Base-by-base conservation (phyloP, 2,113 vertebrate species). In the Dascyllus trimaculatus region DNA sequence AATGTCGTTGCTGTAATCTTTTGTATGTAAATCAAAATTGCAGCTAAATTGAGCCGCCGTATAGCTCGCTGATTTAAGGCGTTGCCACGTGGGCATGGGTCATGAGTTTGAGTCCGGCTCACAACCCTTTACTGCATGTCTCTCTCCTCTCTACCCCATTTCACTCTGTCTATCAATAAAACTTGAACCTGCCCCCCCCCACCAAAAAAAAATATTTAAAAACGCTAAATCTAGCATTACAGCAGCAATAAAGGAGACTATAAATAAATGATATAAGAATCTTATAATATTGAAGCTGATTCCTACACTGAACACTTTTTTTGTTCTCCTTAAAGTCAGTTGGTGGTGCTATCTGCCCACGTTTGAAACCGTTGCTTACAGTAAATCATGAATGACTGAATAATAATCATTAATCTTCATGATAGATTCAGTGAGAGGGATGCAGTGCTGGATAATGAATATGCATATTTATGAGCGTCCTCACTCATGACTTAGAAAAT, bases 401-500 rank as follows among this genome's bases (percentile, higher is more conserved):
- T 88, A 74, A 85, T 84, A 84, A 74, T 65, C 80, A 88, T 90
- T 88, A 79, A 91, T 93, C 86, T 90, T 84, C 78, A 58, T 82
- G 78, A 92, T 89, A 64, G 74, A 92, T 89, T 85, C 75, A 70
- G 65, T 68, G 74, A 75, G 85, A 77, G 51, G 79, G 85, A 87
- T 85, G 88, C 83, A 75, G 74, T 70, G 26, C 51, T 78, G 46
- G 82, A 87, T 92, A 85, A 92, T 88, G 78, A 89, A 84, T 76
- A 88, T 89, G 81, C 73, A 93, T 89, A 88, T 91, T 80, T 86
- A 89, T 91, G 85, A 87, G 78, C 53, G 74, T 81, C 62, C 80
- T 75, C 66, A 82, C 71, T 87, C 70, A 83, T 85, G 75, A 81
- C 73, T 86, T 85, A 77, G 63, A 86, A 85, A 89, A 91, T 90